Percentiles rank a stretch among this genome's conserved stretches.
phyloP scores from a whole-genome alignment of 1,140 invertebrate species.

The Acromyrmex charruanus region DNA sequence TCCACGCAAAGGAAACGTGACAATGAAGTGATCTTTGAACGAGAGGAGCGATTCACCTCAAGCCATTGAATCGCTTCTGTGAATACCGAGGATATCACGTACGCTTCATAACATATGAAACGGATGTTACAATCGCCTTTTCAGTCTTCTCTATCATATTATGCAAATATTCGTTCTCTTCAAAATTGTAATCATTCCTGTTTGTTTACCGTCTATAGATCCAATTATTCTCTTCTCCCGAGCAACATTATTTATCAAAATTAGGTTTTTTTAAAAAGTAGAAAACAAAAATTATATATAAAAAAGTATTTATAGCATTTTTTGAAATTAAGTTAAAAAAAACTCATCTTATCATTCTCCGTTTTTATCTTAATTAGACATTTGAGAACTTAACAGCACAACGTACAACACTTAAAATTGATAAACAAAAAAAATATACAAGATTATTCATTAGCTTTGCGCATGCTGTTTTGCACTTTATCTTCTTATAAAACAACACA shows the following conservation, averaged over 20 bases:
- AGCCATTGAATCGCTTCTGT: conserved; percentile 32
- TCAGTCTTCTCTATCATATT: conserved; percentile 8
- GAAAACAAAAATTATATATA: not conserved
- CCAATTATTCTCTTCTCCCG: not conserved
- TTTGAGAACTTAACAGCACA: conserved; percentile 6
- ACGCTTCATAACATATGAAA: conserved; percentile 34
- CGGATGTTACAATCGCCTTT: conserved; percentile 24
- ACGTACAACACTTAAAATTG: conserved; percentile 12
- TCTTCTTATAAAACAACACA: not conserved
- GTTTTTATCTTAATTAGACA: not conserved
- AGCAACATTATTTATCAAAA: not conserved
- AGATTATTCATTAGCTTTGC: not conserved
- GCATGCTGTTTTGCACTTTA: not conserved
- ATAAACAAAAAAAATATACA: conserved; percentile 8
- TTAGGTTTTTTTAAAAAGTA: not conserved
- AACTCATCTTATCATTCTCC: conserved; percentile 9
- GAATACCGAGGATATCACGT: conserved; percentile 20
- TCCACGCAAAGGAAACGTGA: conserved; percentile 36
- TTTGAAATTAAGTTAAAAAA: not conserved
- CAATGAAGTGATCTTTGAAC: conserved; percentile 40
- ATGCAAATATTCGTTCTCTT: conserved; percentile 14
- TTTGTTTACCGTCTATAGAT: not conserved
- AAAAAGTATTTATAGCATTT: not conserved
- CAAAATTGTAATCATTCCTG: conserved; percentile 15
- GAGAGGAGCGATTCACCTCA: conserved; percentile 30